Evolutionary conservation across 2,113 vertebrate genomes (phyloP).

Genomic region (Phodopus roborovskii): DNA sequence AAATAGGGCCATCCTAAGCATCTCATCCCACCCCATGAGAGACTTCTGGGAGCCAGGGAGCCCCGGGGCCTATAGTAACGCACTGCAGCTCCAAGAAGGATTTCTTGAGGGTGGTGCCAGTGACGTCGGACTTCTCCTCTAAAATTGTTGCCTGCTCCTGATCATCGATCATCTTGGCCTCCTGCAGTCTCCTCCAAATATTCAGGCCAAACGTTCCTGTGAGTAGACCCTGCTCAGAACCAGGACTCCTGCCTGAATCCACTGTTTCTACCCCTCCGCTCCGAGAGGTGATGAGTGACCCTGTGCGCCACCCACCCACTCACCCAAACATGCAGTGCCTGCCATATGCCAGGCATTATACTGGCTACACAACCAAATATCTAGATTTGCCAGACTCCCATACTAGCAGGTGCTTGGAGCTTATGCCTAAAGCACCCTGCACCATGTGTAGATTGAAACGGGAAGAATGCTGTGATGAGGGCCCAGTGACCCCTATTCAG

Average conservation of each 20-base stretch:
- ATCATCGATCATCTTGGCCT: fast-evolving
- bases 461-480: background rate
- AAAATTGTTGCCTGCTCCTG: background rate
- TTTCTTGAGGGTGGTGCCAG: fast-evolving
- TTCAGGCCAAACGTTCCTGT: conserved; percentile 71
- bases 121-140: background rate
- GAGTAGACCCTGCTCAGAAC: conserved; percentile 30
- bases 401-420: background rate
- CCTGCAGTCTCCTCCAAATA: conserved; percentile 64
- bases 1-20: background rate
- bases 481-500: background rate
- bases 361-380: background rate
- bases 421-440: background rate
- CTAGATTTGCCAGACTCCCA: background rate
- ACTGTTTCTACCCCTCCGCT: background rate
- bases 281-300: background rate
- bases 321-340: background rate
- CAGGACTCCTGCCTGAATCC: background rate
- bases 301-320: background rate
- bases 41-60: background rate
- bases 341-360: background rate
- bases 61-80: conserved; percentile 14
- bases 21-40: background rate
- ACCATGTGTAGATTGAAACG: background rate
- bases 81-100: conserved; percentile 36